Evolutionary conservation across 2,797 vertebrate species (phyloP).

Genomic region (Bufotes viridis): DNA sequence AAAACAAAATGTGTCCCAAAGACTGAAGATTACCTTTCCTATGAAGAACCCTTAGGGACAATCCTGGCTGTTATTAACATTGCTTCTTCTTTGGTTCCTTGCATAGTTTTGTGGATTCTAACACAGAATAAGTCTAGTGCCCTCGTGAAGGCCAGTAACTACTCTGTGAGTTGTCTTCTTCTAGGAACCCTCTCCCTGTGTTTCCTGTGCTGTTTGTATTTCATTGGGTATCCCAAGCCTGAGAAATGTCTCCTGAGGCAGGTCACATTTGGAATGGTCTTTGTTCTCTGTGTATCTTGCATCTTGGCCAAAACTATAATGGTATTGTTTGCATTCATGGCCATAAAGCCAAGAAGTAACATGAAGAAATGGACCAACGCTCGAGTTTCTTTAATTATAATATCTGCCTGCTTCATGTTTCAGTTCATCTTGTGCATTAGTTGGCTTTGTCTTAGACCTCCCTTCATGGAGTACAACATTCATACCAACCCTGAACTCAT

Average conservation of each 20-base stretch:
- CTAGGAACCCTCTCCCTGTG: background rate
- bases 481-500: slow-evolving; percentile 9
- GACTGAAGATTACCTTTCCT: slow-evolving; percentile 21
- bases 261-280: slow-evolving; percentile 12
- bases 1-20: slow-evolving; percentile 21
- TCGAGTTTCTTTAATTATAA: background rate
- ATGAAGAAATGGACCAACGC: slow-evolving; percentile 28
- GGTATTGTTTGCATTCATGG: slow-evolving; percentile 42
- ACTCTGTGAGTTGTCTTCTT: slow-evolving; percentile 30
- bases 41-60: slow-evolving; percentile 3
- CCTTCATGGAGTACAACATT: slow-evolving; percentile 8
- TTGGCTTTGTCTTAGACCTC: slow-evolving; percentile 24
- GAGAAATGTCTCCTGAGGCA: slow-evolving; percentile 31
- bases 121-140: background rate
- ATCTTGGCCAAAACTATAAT: slow-evolving; percentile 38
- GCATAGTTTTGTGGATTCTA: background rate
- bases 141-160: slow-evolving; percentile 41
- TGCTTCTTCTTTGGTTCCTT: background rate
- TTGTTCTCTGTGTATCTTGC: slow-evolving; percentile 36
- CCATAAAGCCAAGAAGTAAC: slow-evolving; percentile 15
- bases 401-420: background rate
- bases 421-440: slow-evolving; percentile 6
- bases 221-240: slow-evolving; percentile 23
- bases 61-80: background rate
- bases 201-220: slow-evolving; percentile 19